Base-by-base conservation (phyloP, 1,140 invertebrate genomes). In the Drosophila teissieri region DNA sequence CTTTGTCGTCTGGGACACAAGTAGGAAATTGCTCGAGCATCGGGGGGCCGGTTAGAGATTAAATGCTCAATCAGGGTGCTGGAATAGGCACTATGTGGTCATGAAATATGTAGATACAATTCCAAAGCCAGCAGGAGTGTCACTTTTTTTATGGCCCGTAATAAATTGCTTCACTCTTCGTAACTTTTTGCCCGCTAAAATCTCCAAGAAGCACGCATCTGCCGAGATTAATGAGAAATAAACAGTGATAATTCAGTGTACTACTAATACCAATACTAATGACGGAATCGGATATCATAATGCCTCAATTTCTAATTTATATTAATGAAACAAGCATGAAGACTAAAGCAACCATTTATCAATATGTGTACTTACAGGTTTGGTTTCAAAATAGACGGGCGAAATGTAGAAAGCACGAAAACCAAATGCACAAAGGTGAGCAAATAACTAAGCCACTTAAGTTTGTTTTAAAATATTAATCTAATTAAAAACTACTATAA, bases 311-410 rank as follows among this genome's bases (percentile, higher is more conserved):
- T 22, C 22, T 22, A 31, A 31, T 31, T 31, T 31, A 31, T 31
- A 31, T 31, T 31, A 31, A 31, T 31, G 31, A 31, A 31, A 31
- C 31, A 54, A 11, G 24, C 24, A 31, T 31, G 24, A 24, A 24
- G 24, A 24, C 24, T 8, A 10, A 45, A 17, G 5, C 4, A 11
- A 40, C 6, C 14, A 5, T 64, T 45, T 61, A 37, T 24, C 3
- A 37, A 27, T 36, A 31, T 8, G 31, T 31, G 1, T 51, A 24
- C 27, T 76, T 76, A 39, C 93, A 97, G 96, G 97, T 98, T 62
- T 99, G 98, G 98, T 99, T 99, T 93, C 98, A 99, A 94, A 99
- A 99, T 92, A 94, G 98, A 84, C 93, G 98, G 80, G 98, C 98
- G 1, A 99, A 99, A 93, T 98, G 97, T 92, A 94, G 98, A 60